Base-by-base conservation (phyloP, 2,888 invertebrate genomes). In the Luffia ferchaultella region DNA sequence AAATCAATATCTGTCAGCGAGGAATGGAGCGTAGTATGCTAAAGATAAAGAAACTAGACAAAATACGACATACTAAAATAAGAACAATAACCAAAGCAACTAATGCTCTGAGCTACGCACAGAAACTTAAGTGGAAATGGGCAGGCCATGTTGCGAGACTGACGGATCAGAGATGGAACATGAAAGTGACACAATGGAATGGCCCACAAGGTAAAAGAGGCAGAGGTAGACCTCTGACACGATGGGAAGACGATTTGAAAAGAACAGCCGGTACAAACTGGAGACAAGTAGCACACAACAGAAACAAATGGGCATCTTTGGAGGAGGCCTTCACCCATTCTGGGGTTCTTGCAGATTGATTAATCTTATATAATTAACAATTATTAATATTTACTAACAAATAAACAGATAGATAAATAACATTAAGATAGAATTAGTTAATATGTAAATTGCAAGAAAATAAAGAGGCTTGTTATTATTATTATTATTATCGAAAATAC, bases 311-410 rank as follows among this genome's bases (percentile, higher is more conserved):
- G 50, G 45, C 18, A 17, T 18, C 45, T 42, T 46, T 53, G 53
- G 55, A 53, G 44, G 52, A 53, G 53, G 53, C 49, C 48, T 54
- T 54, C 40, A 54, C 54, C 52, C 41, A 46, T 12, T 50, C 47
- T 49, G 46, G 51, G 51, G 49, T 51, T 51, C 50, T 47, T 52
- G 30, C n/a, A n/a, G n/a, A n/a, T n/a, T n/a, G n/a, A n/a, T n/a
- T n/a, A n/a, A n/a, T n/a, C n/a, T n/a, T n/a, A n/a, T n/a, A n/a
- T n/a, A n/a, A n/a, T n/a, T n/a, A n/a, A n/a, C n/a, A n/a, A n/a
- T n/a, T n/a, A n/a, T n/a, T n/a, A n/a, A n/a, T n/a, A n/a, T n/a
- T n/a, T n/a, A n/a, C n/a, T n/a, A n/a, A n/a, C n/a, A n/a, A n/a
- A n/a, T n/a, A n/a, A n/a, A n/a, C n/a, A n/a, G n/a, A n/a, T n/a